Conservation (phyloP, 2,797 vertebrate species). For the Antennarius maculatus region DNA sequence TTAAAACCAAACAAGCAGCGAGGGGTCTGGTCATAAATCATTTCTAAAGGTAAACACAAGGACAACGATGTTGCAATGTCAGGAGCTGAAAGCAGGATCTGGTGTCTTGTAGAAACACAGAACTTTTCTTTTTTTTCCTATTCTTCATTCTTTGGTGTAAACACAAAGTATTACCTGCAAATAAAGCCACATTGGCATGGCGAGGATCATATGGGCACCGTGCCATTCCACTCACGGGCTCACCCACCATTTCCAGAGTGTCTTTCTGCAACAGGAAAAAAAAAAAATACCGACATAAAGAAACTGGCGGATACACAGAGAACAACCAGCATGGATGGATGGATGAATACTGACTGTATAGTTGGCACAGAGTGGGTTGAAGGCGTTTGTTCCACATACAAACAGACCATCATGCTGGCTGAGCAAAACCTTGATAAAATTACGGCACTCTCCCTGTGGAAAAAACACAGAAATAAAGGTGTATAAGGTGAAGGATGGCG, state of each 20-base stretch:
- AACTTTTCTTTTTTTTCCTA: background rate
- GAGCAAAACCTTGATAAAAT: conserved; percentile 95
- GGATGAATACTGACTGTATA: conserved; percentile 89
- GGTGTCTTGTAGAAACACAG: conserved; percentile 4
- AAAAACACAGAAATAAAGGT: conserved; percentile 30
- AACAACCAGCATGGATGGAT: conserved; percentile 24
- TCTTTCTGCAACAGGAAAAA: conserved; percentile 82
- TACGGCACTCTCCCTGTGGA: conserved; percentile 92
- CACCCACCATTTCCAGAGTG: conserved; percentile 89
- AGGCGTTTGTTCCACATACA: conserved; percentile 95
- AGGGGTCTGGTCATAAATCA: conserved; percentile 72
- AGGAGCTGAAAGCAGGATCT: conserved; percentile 32
- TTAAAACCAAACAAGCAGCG: conserved; percentile 71
- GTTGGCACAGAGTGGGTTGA: conserved; percentile 95
- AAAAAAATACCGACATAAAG: conserved; percentile 3
- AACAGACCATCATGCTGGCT: conserved; percentile 89
- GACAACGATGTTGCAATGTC: conserved; percentile 33
- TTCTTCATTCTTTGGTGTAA: conserved; percentile 3
- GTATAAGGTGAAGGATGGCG: conserved; percentile 15
- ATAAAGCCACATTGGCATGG: conserved; percentile 95
- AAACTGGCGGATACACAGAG: conserved; percentile 37
- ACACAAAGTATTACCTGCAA: conserved; percentile 84
- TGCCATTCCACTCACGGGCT: conserved; percentile 95
- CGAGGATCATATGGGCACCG: conserved; percentile 95
- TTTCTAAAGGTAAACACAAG: conserved; percentile 69